Base-by-base conservation (phyloP, 1,140 invertebrate species). In the Lepidurus packardi region DNA sequence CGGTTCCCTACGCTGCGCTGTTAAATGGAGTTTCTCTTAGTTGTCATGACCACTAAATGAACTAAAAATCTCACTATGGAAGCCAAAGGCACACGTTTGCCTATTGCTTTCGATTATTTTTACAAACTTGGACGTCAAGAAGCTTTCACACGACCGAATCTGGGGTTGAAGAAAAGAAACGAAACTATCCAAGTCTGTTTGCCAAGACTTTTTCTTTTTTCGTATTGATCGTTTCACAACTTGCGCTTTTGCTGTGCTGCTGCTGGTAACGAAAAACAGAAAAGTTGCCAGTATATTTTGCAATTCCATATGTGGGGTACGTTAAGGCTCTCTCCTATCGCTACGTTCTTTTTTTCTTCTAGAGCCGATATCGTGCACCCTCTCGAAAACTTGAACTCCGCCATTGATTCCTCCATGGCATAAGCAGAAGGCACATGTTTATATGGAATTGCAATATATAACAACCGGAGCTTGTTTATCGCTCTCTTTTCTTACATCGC, bases 191-290 rank as follows among this genome's bases (percentile, higher is more conserved):
- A 65, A 65, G 53, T 21, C 53, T n/a, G 53, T 65, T 65, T 65
- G 53, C 53, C 53, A 65, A 65, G 53, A 21, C 4, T 65, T 34
- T 34, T 34, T 65, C 16, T 65, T 65, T 65, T 65, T 65, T 65
- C 53, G 53, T 65, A 65, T 65, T 65, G 53, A 65, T 65, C 53
- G 53, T 65, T 34, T 65, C 53, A 65, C 53, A 65, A 65, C 53
- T 65, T 65, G 53, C 53, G n/a, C 21, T n/a, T 8, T 65, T 65
- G 53, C n/a, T 13, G n/a, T 65, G 53, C 16, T 65, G 53, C 53
- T 65, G 53, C 8, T 65, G 21, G 53, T 65, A 65, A 65, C 53
- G 53, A 16, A 65, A 34, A 65, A 65, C 53, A 21, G 53, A 65
- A 65, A 65, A 65, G 16, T 65, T 65, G 53, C 53, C 53, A 65